phyloP scores from a whole-genome alignment of 1,140 invertebrate species.

The Pteromalus puparum region DNA sequence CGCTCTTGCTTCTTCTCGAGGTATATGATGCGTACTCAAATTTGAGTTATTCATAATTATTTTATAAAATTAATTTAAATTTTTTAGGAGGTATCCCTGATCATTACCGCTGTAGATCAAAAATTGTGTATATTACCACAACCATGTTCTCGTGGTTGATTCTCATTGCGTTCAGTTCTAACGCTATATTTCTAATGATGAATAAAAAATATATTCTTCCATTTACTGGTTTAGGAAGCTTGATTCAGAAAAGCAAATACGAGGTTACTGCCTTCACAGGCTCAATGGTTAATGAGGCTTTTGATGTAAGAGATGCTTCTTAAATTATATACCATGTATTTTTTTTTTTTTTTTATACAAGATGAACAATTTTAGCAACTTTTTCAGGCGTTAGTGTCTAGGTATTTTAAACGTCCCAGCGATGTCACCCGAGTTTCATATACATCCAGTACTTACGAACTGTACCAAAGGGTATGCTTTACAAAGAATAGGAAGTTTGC shows the following conservation, averaged over 20 bases:
- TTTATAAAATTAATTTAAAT: not conserved
- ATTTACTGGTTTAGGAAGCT: conserved; percentile 54
- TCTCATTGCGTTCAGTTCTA: conserved; percentile 57
- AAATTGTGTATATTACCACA: conserved; percentile 55
- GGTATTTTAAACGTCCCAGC: not conserved
- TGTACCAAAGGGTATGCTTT: conserved; percentile 49
- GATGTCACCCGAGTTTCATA: conserved; percentile 11
- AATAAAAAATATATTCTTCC: conserved; percentile 50
- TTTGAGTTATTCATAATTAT: not conserved
- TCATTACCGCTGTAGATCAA: conserved; percentile 51
- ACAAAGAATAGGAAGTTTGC: conserved; percentile 33
- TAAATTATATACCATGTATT: not conserved
- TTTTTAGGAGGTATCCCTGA: conserved; percentile 51
- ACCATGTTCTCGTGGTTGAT: conserved; percentile 59
- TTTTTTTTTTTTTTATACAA: not conserved
- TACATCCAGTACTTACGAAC: not conserved
- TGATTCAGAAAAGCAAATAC: conserved; percentile 59
- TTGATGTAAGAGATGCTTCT: conserved; percentile 26
- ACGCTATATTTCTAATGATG: conserved; percentile 59
- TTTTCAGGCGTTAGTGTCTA: not conserved
- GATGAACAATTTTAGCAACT: not conserved
- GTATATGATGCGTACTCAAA: conserved; percentile 49
- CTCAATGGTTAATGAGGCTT: conserved; percentile 29
- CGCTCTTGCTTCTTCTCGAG: conserved; percentile 56
- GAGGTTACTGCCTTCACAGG: conserved; percentile 50